Conservation (phyloP, 1,140 invertebrate genomes). For the Drosophila watanabei region DNA sequence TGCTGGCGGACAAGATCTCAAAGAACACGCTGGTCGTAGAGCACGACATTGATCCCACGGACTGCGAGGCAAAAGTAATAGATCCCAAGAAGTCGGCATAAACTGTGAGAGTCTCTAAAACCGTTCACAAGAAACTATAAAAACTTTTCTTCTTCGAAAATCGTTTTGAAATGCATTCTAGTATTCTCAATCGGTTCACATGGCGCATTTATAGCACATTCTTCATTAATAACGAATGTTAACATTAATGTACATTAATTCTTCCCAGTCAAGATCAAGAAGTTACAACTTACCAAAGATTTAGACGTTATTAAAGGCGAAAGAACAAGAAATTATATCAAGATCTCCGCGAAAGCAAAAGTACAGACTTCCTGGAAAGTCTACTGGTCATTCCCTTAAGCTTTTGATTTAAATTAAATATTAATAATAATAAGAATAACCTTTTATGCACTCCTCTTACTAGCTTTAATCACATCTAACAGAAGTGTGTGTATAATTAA, state of each 20-base stretch:
- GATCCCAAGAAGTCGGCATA: slow-evolving; percentile 46
- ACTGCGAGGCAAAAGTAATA: slow-evolving; percentile 64
- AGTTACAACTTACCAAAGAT: slow-evolving; percentile 13
- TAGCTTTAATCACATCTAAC: slow-evolving; percentile 18
- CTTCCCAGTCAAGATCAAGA: background rate
- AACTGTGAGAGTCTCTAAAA: no score
- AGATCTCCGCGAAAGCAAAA: slow-evolving; percentile 46
- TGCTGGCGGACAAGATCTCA: slow-evolving; percentile 64
- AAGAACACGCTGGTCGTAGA: slow-evolving; percentile 67
- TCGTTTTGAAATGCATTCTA: no score
- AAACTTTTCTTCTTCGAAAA: background rate
- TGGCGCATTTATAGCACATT: slow-evolving; percentile 32
- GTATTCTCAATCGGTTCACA: slow-evolving; percentile 5
- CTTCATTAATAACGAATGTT: slow-evolving; percentile 4
- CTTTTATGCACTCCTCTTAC: slow-evolving; percentile 22
- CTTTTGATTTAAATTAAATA: slow-evolving; percentile 33
- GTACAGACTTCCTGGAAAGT: slow-evolving; percentile 10
- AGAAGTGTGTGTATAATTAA: slow-evolving; percentile 11
- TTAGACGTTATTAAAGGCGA: background rate
- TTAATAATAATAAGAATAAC: slow-evolving; percentile 8
- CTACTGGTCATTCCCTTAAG: slow-evolving; percentile 39
- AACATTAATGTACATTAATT: slow-evolving; percentile 10
- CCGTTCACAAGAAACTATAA: background rate
- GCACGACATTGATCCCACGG: slow-evolving; percentile 71
- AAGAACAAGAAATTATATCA: slow-evolving; percentile 2